phyloP scores from a whole-genome alignment of 2,113 vertebrate genomes.

The Ariopsis seemanni region DNA sequence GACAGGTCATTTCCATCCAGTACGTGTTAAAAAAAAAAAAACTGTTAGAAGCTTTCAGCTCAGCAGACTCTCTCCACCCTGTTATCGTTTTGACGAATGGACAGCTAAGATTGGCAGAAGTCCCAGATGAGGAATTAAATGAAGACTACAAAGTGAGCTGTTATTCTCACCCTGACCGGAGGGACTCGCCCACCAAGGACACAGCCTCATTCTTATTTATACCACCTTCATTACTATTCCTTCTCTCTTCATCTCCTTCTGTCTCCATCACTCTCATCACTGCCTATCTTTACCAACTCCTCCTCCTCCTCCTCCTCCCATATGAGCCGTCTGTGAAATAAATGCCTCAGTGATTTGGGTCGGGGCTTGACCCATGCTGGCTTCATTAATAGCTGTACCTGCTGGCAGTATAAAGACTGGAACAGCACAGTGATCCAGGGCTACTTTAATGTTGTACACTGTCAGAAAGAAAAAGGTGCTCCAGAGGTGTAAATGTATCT shows the following conservation, averaged over 20 bases:
- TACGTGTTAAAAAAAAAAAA: conserved; percentile 8
- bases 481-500: background rate
- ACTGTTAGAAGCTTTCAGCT: background rate
- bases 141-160: conserved; percentile 40
- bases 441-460: conserved; percentile 2
- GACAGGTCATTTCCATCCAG: conserved; percentile 20
- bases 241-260: conserved; percentile 26
- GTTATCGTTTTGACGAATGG: conserved; percentile 33
- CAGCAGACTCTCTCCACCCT: conserved; percentile 25
- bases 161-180: conserved; percentile 46
- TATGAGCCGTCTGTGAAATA: conserved; percentile 35
- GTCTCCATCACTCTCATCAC: conserved; percentile 24
- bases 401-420: conserved; percentile 21
- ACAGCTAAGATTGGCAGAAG: conserved; percentile 43
- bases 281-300: conserved; percentile 34
- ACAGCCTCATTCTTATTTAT: conserved; percentile 78
- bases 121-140: conserved; percentile 51
- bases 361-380: conserved; percentile 40
- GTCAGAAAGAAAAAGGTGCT: conserved; percentile 1
- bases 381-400: conserved; percentile 45
- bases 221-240: conserved; percentile 66
- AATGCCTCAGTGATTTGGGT: conserved; percentile 49
- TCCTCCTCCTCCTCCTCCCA: conserved; percentile 26
- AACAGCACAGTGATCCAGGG: background rate
- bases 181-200: conserved; percentile 67